phyloP scores from a whole-genome alignment of 2,113 vertebrate genomes.

The Recurvirostra avosetta region DNA sequence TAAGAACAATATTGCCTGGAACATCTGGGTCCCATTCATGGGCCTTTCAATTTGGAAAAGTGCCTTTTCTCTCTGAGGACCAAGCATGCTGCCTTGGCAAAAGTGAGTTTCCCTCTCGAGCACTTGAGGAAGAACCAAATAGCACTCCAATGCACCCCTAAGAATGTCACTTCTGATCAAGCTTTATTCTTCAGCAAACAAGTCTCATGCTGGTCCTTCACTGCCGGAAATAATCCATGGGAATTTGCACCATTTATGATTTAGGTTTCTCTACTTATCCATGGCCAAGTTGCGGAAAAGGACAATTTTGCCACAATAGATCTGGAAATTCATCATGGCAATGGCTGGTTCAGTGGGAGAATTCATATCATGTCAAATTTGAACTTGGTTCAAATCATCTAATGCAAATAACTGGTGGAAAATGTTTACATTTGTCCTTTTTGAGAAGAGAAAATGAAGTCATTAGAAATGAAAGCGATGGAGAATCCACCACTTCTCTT shows the following conservation, averaged over 20 bases:
- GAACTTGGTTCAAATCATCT: not conserved
- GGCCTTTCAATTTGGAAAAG: not conserved
- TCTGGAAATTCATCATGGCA: not conserved
- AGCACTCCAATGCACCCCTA: not conserved
- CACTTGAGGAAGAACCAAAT: not conserved
- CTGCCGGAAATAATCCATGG: not conserved
- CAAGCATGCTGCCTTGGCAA: not conserved
- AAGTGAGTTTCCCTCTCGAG: not conserved
- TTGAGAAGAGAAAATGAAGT: not conserved
- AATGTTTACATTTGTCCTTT: not conserved
- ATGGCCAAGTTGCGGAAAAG: not conserved
- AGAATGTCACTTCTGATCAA: not conserved
- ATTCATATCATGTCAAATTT: not conserved
- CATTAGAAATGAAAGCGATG: slow-evolving; percentile 1
- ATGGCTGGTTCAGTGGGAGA: not conserved
- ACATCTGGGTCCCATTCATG: slow-evolving; percentile 14
- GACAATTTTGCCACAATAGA: not conserved
- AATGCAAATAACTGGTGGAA: not conserved
- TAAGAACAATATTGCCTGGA: not conserved
- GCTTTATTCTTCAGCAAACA: not conserved
- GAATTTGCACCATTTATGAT: not conserved
- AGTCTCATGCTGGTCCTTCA: not conserved
- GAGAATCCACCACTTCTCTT: slow-evolving; percentile 7
- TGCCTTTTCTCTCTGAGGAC: not conserved
- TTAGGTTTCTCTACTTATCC: not conserved